Evolutionary conservation across 1,140 invertebrate genomes (phyloP).

Genomic region (Helicorthomorpha holstii): DNA sequence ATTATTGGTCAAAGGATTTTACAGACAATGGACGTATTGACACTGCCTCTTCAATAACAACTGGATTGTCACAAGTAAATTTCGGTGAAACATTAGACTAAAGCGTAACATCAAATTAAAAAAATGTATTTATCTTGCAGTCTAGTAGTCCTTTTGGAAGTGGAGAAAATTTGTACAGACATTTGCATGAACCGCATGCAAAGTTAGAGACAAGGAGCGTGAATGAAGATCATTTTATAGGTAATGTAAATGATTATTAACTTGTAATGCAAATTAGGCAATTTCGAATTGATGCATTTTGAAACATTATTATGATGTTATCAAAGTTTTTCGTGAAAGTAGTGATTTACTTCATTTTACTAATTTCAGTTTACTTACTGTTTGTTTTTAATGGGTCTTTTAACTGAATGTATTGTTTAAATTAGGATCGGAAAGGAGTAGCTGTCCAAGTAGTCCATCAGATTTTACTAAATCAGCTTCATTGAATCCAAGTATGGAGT

Average conservation of each 20-base stretch:
- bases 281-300: too few relatives aligned
- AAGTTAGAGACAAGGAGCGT: neutral
- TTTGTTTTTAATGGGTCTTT: too few relatives aligned
- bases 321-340: too few relatives aligned
- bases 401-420: neutral
- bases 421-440: slow-evolving; percentile 14
- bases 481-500: slow-evolving; percentile 10
- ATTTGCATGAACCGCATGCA: slow-evolving; percentile 4
- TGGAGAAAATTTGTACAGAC: slow-evolving; percentile 42
- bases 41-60: slow-evolving; percentile 20
- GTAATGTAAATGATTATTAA: too few relatives aligned
- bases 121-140: slow-evolving; percentile 18
- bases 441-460: slow-evolving; percentile 14
- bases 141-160: slow-evolving; percentile 56
- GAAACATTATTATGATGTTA: too few relatives aligned
- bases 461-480: slow-evolving; percentile 10
- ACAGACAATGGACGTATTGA: slow-evolving; percentile 15
- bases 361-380: too few relatives aligned
- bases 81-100: neutral
- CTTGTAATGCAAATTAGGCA: too few relatives aligned
- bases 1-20: slow-evolving; percentile 84
- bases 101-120: too few relatives aligned
- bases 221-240: neutral
- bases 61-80: slow-evolving; percentile 17
- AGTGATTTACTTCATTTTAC: too few relatives aligned